Evolutionary conservation across 2,888 invertebrate genomes (phyloP), one percentile per base, ranked within the genome.

Genomic region (Entomobrya proxima): DNA sequence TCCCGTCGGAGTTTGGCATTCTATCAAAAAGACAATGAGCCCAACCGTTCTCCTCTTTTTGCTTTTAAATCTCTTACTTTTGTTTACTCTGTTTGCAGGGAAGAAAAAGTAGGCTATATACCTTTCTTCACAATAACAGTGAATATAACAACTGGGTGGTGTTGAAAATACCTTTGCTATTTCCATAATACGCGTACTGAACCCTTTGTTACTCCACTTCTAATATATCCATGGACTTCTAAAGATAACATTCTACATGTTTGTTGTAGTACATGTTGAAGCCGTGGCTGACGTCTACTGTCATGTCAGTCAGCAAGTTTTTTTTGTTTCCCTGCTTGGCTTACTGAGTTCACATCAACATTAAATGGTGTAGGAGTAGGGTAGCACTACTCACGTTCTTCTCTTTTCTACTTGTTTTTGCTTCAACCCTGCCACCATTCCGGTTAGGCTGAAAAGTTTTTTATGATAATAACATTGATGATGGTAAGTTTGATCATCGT

Each of bases 1-100:
- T 67, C 67, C 67, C 40, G 37, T 67, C 24, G 21, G 47, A 82
- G 75, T 82, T 82, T 82, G 82, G 82, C 82, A 82, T 82, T 82
- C 61, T 82, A 82, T 82, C 82, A 82, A 82, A 74, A 82, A 82
- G 75, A 75, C 82, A 83, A 84, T 58, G 77, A 84, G 77, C 69
- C 76, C 55, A 84, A 82, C 82, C 61, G 55, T 84, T 76, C 69
- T 76, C 76, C 67, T 77, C 74, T 74, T 81, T 81, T 52, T 47
- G 37, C 69, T 77, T 84, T 77, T 84, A 69, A 84, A 69, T 77
- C 84, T 77, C 77, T 76, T 40, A 77, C 84, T 84, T 77, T 84
- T 84, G 84, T 84, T 82, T 82, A 82, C 82, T 82, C 82, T 82
- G 72, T 74, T 79, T 79, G 27, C 24, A 30, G 37, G 24, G 61